Evolutionary conservation across 2,888 invertebrate species (phyloP), one percentile per base, ranked within the genome.

Genomic region (Diarsia brunnea): DNA sequence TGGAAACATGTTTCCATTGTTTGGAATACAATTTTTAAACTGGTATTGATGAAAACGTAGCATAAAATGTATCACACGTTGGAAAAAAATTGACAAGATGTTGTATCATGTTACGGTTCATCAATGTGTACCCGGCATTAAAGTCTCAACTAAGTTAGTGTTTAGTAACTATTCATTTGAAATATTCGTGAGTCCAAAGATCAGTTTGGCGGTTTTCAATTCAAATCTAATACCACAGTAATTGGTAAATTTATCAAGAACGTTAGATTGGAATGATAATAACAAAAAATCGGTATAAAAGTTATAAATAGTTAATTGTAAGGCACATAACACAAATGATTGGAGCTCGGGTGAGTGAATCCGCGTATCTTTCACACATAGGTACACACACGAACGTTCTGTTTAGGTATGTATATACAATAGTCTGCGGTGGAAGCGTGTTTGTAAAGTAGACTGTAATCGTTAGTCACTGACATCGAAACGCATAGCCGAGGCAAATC

Each of bases 391-490:
- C 81, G 61, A 31, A 69, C 68, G 68, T 75, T 73, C 61, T 73
- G 79, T 82, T 82, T 80, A 78, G 75, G 70, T 81, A 85, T 75
- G 67, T 81, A 78, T 81, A 84, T 78, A 86, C 73, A 87, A 85
- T 84, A 79, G 81, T 87, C 85, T 88, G 87, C 87, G 87, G 85
- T 88, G 82, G 88, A 90, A 88, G 90, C 90, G 88, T 91, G 91
- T 92, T 91, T 93, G 91, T 92, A 89, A 88, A 90, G 88, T 89
- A 86, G 88, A 90, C 89, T 91, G 90, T 91, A 91, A 92, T 93
- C 92, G 91, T 93, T 92, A 92, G 90, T 92, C 91, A 91, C 91
- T 92, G 94, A 93, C 93, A 92, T 93, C 92, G 90, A 92, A 92
- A 91, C 90, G 89, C 90, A 91, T 84, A 91, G 91, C 87, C 79